Base-by-base conservation (phyloP, 2,888 invertebrate genomes). In the Nymphalis c-album region DNA sequence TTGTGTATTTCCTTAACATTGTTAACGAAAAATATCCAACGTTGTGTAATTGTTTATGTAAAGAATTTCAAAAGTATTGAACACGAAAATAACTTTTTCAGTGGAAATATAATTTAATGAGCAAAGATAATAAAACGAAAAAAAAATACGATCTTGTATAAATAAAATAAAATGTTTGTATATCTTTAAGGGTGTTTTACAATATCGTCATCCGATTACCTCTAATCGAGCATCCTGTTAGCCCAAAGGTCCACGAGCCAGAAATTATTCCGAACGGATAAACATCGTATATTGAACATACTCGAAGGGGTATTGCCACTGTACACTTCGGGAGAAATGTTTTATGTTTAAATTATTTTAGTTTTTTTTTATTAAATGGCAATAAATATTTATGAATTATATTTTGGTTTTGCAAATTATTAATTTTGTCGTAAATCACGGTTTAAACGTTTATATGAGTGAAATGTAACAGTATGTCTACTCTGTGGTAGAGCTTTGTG, bases 201-300 rank as follows among this genome's bases (percentile, higher is more conserved):
- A 7, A 48, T 48, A 57, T 35, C 57, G 57, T 18, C 18, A 40
- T 60, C 31, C 51, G 60, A 60, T 58, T 59, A 60, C 64, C 46
- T 45, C 26, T 53, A 51, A 55, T 66, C 60, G 60, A 7, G 47
- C 48, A 64, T n/a, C 40, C 58, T 31, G 17, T 40, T 35, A 35
- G n/a, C 58, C 35, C n/a, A 10, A 58, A 35, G 55, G 46, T 8
- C 51, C 58, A 26, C 51, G 20, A 59, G 47, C 60, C 65, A 65
- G 69, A 72, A 69, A 71, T 73, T 71, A 63, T 74, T 71, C 73
- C 75, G 63, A 61, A 31, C 53, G 73, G 72, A 70, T 75, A 73
- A 74, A 67, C 71, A 71, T 69, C 67, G 60, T 64, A 50, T 71
- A 71, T 67, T 59, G 70, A 59, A 59, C 51, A 26, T 22, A 60